Evolutionary conservation across 2,797 vertebrate species (phyloP).

Genomic region (Mormyrus hasselquistii): DNA sequence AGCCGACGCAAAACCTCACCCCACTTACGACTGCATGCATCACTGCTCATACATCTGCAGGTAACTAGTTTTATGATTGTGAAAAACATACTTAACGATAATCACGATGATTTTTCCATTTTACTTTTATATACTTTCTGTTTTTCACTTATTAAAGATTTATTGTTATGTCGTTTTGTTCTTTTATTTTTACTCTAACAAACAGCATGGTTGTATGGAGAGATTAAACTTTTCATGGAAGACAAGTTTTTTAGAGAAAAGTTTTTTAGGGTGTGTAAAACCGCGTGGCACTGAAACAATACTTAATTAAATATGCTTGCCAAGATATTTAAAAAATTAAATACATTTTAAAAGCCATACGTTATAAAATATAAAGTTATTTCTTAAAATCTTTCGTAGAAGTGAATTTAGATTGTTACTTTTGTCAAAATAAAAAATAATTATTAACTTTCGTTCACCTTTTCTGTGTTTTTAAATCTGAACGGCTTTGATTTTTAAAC

Average conservation of each 20-base stretch:
- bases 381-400: background rate
- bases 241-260: background rate
- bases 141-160: background rate
- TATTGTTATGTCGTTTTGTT: background rate
- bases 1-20: slow-evolving; percentile 32
- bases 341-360: background rate
- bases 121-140: background rate
- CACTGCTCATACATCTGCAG: background rate
- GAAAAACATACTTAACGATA: background rate
- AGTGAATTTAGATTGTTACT: background rate
- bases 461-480: background rate
- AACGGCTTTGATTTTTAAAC: background rate
- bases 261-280: background rate
- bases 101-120: background rate
- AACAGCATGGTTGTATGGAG: background rate
- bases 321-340: background rate
- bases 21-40: background rate
- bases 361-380: background rate
- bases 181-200: background rate
- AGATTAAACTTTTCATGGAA: background rate
- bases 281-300: background rate
- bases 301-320: background rate
- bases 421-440: background rate
- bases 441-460: background rate
- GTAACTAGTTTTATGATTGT: background rate